phyloP scores from a whole-genome alignment of 2,797 vertebrate genomes.

The Myotis myotis region DNA sequence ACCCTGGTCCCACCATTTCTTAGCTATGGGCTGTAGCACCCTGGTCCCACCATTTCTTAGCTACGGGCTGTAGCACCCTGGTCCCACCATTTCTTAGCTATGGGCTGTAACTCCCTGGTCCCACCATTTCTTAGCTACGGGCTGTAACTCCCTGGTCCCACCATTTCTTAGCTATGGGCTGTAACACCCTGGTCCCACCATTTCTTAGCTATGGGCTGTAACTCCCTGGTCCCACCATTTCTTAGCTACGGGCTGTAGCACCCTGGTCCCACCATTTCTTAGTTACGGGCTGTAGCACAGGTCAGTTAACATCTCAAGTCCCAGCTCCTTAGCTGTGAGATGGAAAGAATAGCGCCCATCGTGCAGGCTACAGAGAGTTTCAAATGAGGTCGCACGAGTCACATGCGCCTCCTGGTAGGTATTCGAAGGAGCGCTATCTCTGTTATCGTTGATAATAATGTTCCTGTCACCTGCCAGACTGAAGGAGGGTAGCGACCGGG shows the following conservation, averaged over 20 bases:
- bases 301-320: neutral
- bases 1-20: no score
- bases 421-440: accelerated
- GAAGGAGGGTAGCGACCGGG: accelerated
- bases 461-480: neutral
- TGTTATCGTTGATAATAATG: neutral
- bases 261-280: neutral
- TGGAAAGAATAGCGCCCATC: neutral
- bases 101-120: neutral
- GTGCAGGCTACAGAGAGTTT: neutral
- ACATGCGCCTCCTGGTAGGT: neutral
- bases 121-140: neutral
- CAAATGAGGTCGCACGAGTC: neutral
- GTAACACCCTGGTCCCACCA: neutral
- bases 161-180: neutral
- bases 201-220: neutral
- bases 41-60: no score
- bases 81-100: neutral
- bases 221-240: no score
- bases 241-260: no score
- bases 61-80: no score
- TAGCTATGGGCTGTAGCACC: no score
- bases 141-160: no score
- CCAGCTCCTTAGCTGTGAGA: neutral
- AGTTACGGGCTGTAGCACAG: neutral